phyloP scores from a whole-genome alignment of 1,140 invertebrate genomes.

The Drosophila nebulosa region DNA sequence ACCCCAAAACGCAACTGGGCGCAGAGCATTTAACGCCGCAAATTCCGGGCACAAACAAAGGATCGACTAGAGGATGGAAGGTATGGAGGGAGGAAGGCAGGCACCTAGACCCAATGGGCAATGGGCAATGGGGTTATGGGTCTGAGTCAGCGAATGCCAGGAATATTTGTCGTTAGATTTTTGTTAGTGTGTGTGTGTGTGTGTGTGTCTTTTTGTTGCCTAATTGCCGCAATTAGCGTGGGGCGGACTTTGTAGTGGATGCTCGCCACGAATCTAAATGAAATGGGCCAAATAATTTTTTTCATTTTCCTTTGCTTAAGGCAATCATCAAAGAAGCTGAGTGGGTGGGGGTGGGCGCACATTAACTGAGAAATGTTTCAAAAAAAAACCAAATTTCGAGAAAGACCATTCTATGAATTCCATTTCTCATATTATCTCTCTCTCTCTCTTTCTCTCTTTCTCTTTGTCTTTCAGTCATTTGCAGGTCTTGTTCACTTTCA shows the following conservation, averaged over 20 bases:
- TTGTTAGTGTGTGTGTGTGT: too few species aligned
- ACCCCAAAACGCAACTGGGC: conserved; percentile 61
- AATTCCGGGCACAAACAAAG: conserved; percentile 60
- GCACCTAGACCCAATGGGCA: neutral
- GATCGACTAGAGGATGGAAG: neutral
- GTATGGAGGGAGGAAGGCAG: neutral
- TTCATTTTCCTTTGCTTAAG: neutral
- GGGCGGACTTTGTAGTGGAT: conserved; percentile 73
- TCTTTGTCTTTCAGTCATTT: neutral
- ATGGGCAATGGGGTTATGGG: neutral
- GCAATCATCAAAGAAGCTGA: too few species aligned
- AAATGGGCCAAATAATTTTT: conserved; percentile 64
- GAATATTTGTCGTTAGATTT: conserved; percentile 72
- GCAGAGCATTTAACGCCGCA: conserved; percentile 73
- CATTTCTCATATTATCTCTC: too few species aligned
- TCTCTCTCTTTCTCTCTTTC: neutral
- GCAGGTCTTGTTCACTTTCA: conserved; percentile 30
- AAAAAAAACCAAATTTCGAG: too few species aligned
- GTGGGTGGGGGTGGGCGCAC: too few species aligned
- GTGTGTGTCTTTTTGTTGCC: conserved; percentile 37
- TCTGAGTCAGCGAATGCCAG: conserved; percentile 20
- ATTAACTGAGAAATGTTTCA: too few species aligned
- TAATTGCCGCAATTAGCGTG: conserved; percentile 78
- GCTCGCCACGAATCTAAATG: conserved; percentile 65
- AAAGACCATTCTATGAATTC: too few species aligned